These are phyloP conservation scores for Diploptera punctata DNA, from an alignment of 2,888 invertebrate species.

Conservation along the genomic window DNA sequence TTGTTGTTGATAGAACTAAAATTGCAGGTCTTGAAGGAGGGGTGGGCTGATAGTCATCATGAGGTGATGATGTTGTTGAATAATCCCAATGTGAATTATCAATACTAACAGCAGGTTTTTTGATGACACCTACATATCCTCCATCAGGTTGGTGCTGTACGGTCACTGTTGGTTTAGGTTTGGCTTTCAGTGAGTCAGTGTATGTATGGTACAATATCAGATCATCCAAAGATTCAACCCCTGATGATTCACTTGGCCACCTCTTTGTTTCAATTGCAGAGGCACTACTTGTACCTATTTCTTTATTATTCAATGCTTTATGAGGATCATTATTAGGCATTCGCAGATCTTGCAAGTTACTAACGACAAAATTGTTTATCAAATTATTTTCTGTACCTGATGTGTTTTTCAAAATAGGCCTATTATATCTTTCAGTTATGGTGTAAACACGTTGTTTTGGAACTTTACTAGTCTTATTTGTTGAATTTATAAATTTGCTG, in stretches of 20 bases:
- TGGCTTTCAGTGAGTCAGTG: constrained; percentile 16
- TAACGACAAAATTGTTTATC: constrained; percentile 27
- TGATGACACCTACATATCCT: constrained; percentile 23
- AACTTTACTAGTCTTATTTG: not conserved
- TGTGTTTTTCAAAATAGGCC: constrained; percentile 43
- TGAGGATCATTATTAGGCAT: constrained; percentile 16
- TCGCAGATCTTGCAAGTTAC: constrained; percentile 21
- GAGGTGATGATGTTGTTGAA: constrained; percentile 24
- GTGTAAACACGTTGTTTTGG: not conserved
- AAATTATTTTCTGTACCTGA: not conserved
- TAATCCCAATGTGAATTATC: constrained; percentile 39
- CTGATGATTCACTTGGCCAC: constrained; percentile 31
- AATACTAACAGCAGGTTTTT: constrained; percentile 32
- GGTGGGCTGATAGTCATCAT: constrained; percentile 30
- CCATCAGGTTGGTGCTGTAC: constrained; percentile 25
- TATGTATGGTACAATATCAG: constrained; percentile 39
- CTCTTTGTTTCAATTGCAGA: constrained; percentile 8
- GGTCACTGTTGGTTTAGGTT: constrained; percentile 20
- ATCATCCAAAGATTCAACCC: constrained; percentile 33
- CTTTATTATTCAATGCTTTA: not conserved
- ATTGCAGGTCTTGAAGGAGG: constrained; percentile 24
- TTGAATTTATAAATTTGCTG: not conserved
- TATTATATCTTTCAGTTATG: not conserved
- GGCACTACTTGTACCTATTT: not conserved
- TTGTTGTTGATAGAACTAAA: constrained; percentile 32